Evolutionary conservation across 2,888 invertebrate genomes (phyloP).

Genomic region (Idaea straminata): DNA sequence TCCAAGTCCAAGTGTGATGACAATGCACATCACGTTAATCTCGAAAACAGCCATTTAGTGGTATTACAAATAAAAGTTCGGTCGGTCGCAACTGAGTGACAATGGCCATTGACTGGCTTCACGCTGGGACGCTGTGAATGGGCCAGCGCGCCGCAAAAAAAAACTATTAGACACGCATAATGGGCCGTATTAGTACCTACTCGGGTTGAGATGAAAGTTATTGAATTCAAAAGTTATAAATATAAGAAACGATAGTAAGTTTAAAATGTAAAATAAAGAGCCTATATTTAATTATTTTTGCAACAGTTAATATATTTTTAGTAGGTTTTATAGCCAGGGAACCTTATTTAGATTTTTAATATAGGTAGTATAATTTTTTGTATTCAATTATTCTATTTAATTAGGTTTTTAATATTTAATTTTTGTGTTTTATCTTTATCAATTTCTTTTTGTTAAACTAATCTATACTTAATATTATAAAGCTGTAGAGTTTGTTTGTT

Average conservation of each 20-base stretch:
- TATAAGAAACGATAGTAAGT: background rate
- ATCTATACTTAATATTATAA: no score
- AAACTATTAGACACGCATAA: constrained; percentile 78
- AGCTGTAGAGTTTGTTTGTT: no score
- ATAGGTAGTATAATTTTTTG: no score
- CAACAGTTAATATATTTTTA: no score
- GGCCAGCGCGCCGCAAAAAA: constrained; percentile 60
- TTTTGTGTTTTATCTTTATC: no score
- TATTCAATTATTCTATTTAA: no score
- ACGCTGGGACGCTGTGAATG: constrained; percentile 75
- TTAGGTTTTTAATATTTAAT: no score
- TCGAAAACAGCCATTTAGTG: constrained; percentile 77
- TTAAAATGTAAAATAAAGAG: no score
- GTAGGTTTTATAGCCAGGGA: no score
- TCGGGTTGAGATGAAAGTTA: constrained; percentile 51
- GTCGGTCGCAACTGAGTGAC: constrained; percentile 51
- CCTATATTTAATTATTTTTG: no score
- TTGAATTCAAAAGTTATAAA: constrained; percentile 29
- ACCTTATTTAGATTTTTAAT: no score
- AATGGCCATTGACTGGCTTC: constrained; percentile 74
- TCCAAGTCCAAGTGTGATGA: constrained; percentile 41
- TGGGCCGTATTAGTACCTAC: constrained; percentile 50
- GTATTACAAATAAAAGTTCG: constrained; percentile 77
- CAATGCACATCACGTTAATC: constrained; percentile 72
- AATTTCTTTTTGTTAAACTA: no score